Percentiles rank a stretch among this genome's conserved stretches.
Evolutionary conservation across 2,888 invertebrate species (phyloP).

Genomic region (Alentia gelatinosa): DNA sequence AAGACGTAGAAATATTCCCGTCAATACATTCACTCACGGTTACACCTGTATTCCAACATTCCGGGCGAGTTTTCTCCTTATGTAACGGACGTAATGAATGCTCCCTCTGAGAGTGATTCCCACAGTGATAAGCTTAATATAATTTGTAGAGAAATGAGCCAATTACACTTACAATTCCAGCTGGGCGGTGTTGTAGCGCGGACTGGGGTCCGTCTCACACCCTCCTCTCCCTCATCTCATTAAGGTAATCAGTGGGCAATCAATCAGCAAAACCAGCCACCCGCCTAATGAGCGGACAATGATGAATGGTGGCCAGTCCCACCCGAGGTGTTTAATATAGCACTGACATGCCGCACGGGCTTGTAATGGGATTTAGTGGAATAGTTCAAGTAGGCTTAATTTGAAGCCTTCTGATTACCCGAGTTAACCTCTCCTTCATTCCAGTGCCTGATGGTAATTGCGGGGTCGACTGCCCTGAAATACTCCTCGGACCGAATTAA

Average conservation of each 20-base stretch:
- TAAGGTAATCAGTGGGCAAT: background rate
- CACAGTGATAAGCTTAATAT: background rate
- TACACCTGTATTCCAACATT: too few species aligned
- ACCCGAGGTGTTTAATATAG: slow-evolving; percentile 41
- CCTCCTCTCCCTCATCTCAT: background rate
- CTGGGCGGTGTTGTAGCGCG: background rate
- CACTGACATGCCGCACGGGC: background rate
- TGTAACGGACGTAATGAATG: too few species aligned
- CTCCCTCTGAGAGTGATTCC: background rate
- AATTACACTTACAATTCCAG: slow-evolving; percentile 2
- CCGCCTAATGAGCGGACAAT: background rate
- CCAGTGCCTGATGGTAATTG: background rate
- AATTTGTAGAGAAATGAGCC: background rate
- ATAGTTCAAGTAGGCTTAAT: background rate
- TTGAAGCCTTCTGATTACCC: background rate
- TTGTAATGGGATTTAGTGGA: slow-evolving; percentile 30
- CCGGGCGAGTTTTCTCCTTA: too few species aligned
- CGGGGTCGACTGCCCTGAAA: too few species aligned
- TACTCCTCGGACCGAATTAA: too few species aligned
- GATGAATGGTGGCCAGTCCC: background rate
- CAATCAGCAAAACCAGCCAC: background rate
- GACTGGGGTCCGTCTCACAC: background rate
- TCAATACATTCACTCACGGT: too few species aligned
- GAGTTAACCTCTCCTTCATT: background rate
- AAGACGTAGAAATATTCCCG: too few species aligned